Conservation (phyloP, 2,113 vertebrate species). For the Podilymbus podiceps region DNA sequence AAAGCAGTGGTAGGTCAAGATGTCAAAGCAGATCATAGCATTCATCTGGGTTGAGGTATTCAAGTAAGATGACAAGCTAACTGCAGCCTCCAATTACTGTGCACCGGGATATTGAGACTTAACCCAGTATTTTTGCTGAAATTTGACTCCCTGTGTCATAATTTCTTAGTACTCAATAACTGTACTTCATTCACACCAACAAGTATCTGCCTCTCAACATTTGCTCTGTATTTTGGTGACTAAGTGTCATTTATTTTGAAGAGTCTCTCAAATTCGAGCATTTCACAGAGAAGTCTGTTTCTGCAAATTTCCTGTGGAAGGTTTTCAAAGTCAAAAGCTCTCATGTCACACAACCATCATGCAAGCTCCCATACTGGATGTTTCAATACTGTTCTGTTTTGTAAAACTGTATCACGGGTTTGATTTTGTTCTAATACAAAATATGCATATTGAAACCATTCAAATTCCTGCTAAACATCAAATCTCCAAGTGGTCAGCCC, state of each 20-base stretch:
- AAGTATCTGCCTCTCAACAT: not conserved
- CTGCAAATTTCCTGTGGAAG: not conserved
- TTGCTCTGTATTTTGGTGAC: not conserved
- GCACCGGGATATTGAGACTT: not conserved
- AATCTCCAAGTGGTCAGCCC: not conserved
- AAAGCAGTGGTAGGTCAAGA: not conserved
- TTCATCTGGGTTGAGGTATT: not conserved
- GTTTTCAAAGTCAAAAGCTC: not conserved
- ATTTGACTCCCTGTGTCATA: not conserved
- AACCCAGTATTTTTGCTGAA: not conserved
- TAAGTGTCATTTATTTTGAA: not conserved
- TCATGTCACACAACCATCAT: not conserved
- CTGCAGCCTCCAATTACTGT: not conserved
- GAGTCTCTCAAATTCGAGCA: accelerated
- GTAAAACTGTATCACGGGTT: not conserved
- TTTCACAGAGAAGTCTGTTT: not conserved
- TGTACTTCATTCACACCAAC: not conserved
- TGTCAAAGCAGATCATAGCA: not conserved
- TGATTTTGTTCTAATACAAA: not conserved
- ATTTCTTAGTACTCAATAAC: not conserved
- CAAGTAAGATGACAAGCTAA: not conserved
- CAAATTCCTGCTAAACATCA: not conserved
- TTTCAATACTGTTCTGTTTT: not conserved
- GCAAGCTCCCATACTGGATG: not conserved
- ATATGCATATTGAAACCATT: not conserved